Conservation (phyloP, 2,113 vertebrate genomes). For the Amphilophus citrinellus region DNA sequence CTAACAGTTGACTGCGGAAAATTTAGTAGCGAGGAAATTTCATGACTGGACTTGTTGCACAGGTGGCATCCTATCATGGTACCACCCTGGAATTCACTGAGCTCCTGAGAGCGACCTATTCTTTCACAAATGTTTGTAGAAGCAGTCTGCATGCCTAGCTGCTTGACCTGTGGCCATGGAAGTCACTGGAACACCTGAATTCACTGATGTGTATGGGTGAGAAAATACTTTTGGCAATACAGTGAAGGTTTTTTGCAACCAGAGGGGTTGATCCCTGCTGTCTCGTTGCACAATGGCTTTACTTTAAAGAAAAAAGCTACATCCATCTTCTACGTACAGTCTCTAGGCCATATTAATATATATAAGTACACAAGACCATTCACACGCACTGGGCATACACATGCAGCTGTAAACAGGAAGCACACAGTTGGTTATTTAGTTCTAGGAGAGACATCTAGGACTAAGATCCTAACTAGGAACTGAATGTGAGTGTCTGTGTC, state of each 20-base stretch:
- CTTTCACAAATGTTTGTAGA: too few relatives aligned
- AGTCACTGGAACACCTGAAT: too few relatives aligned
- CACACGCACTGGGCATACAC: background rate
- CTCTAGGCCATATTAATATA: background rate
- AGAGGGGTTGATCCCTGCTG: background rate
- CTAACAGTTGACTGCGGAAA: too few relatives aligned
- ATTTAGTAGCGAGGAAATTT: too few relatives aligned
- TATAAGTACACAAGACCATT: background rate
- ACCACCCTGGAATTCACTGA: too few relatives aligned
- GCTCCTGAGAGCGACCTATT: too few relatives aligned
- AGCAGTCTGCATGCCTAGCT: too few relatives aligned
- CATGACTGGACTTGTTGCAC: too few relatives aligned
- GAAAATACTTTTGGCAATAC: background rate
- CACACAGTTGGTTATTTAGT: background rate
- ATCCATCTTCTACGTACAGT: background rate
- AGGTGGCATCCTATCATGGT: too few relatives aligned
- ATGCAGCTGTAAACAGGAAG: background rate
- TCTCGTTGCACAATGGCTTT: background rate
- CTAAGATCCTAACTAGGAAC: background rate
- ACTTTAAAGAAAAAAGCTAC: background rate
- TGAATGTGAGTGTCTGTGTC: background rate
- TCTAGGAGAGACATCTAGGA: background rate
- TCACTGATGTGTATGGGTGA: too few relatives aligned
- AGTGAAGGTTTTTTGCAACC: background rate
- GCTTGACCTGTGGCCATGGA: too few relatives aligned